Base-by-base conservation (phyloP, 2,113 vertebrate species). In the Cacatua alba region DNA sequence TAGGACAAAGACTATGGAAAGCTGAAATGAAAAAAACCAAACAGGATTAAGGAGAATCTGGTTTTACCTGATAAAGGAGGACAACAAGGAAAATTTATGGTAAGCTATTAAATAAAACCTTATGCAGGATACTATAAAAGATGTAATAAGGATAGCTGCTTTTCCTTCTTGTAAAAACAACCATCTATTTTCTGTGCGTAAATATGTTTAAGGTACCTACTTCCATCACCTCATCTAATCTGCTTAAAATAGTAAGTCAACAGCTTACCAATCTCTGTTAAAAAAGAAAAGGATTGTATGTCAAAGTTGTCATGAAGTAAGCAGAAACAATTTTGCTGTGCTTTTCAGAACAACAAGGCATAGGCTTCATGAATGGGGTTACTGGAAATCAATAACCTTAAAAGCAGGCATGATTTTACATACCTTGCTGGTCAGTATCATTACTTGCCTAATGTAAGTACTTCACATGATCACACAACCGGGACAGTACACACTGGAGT, bases 331-430 rank as follows among this genome's bases (percentile, higher is more conserved):
- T 5, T 15, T 29, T 9, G 26, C 19, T 25, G 11, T 11, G n/a
- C 5, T 35, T 76, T 24, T 51, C 13, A 6, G 4, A 37, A 37
- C 71, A 7, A 11, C 71, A 7, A 11, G 17, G 11, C 17, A 17
- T 13, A 6, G 7, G 5, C 4, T 48, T 48, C 68, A 13, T 5
- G 16, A 43, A n/a, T 0, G 5, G 16, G 1, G 1, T 14, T 33
- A 16, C 48, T 51, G 82, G 62, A 85, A 74, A 48, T 17, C 33
- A 75, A 21, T 8, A 21, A 48, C 29, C 26, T 41, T 17, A 24
- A 39, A 76, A 57, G 69, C 52, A 83, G 14, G 31, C 14, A 15
- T 23, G 18, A 23, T 16, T 41, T 75, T 41, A 21, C 28, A 25
- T 9, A 48, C 20, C 8, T 44, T 15, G 9, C 44, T 65, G 8